phyloP scores from a whole-genome alignment of 30 jellyfish, hydroid and myxozoan genomes.

The Turritopsis rubra region DNA sequence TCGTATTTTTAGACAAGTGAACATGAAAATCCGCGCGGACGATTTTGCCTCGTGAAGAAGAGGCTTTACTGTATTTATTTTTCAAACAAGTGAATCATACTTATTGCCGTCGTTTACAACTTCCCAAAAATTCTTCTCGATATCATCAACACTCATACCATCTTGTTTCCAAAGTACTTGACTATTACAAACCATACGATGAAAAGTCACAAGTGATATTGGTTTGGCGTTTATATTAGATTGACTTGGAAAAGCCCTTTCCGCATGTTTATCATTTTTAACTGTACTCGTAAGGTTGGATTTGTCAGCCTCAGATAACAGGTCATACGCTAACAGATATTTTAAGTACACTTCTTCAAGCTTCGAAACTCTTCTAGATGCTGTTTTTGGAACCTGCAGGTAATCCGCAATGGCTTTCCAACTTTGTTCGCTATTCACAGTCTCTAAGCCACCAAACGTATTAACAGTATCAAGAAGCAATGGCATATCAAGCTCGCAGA shows the following conservation, averaged over 20 bases:
- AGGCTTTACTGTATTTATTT: too few species aligned
- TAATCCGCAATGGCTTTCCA: constrained; percentile 40
- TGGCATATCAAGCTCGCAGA: constrained; percentile 35
- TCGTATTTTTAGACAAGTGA: too few species aligned
- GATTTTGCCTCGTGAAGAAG: too few species aligned
- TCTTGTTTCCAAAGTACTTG: not conserved
- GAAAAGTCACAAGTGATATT: constrained; percentile 22
- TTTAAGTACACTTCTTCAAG: constrained; percentile 29
- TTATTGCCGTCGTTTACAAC: constrained; percentile 16
- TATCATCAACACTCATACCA: constrained; percentile 9
- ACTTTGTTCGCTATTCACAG: constrained; percentile 22
- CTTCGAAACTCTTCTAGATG: constrained; percentile 20
- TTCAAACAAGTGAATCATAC: not conserved
- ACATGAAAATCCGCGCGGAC: too few species aligned
- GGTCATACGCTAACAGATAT: constrained; percentile 26
- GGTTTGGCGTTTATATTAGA: constrained; percentile 1
- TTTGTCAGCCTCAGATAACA: constrained; percentile 23
- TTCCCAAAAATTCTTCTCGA: constrained; percentile 34
- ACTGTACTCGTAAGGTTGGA: not conserved
- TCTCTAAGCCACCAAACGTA: constrained; percentile 32
- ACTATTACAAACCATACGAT: constrained; percentile 23
- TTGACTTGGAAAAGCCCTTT: not conserved
- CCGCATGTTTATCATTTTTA: not conserved
- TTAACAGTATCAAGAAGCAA: constrained; percentile 20
- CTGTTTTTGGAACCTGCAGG: constrained; percentile 23